These are phyloP conservation scores for Lepidocyrtoides sp. DNA, from an alignment of 2,888 invertebrate species.

Conservation along the genomic window DNA sequence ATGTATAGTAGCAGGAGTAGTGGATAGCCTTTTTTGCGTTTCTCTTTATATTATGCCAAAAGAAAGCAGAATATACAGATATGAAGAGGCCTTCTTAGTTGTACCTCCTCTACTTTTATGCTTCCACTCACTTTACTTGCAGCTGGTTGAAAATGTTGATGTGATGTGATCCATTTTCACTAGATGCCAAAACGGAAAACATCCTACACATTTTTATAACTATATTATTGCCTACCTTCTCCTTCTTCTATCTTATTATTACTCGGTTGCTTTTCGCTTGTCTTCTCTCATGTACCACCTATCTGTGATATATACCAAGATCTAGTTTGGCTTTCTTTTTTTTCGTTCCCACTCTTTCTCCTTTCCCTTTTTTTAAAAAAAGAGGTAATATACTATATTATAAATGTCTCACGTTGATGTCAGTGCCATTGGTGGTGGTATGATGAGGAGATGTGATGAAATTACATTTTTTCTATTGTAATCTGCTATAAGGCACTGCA, in stretches of 20 bases:
- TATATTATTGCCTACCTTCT: constrained; percentile 67
- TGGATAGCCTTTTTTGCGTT: not conserved
- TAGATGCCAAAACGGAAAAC: constrained; percentile 80
- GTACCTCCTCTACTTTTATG: constrained; percentile 42
- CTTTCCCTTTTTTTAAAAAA: constrained; percentile 76
- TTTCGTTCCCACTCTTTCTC: constrained; percentile 21
- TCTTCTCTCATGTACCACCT: constrained; percentile 54
- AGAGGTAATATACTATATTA: constrained; percentile 69
- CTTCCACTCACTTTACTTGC: constrained; percentile 74
- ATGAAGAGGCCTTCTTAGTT: constrained; percentile 33
- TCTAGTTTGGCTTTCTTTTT: constrained; percentile 50
- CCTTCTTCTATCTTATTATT: constrained; percentile 61
- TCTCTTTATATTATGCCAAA: constrained; percentile 65
- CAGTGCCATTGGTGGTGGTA: constrained; percentile 73
- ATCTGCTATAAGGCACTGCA: constrained; percentile 41
- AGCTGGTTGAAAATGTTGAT: constrained; percentile 80
- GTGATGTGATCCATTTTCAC: constrained; percentile 80
- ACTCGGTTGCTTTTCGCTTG: constrained; percentile 37
- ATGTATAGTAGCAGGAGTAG: constrained; percentile 21
- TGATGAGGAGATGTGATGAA: constrained; percentile 72
- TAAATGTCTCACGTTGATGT: constrained; percentile 76
- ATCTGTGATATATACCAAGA: constrained; percentile 40
- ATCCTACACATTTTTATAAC: constrained; percentile 76
- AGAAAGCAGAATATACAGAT: constrained; percentile 43
- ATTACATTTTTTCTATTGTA: constrained; percentile 78